Evolutionary conservation across 2,797 vertebrate species (phyloP), one percentile per base, ranked within the genome.

Genomic region (Taenioides sp.): DNA sequence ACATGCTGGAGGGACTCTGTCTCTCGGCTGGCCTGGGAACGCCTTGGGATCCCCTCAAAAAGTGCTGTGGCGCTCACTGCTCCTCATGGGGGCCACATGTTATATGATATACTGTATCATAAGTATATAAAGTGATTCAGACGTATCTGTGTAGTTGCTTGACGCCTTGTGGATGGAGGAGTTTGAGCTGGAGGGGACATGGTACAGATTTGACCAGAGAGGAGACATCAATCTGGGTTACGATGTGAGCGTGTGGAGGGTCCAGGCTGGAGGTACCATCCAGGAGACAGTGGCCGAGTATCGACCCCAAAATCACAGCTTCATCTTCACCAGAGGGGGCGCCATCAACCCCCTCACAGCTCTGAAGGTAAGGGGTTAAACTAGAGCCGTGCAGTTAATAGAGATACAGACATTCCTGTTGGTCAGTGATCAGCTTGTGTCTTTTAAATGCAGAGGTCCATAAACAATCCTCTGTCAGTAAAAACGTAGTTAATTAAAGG

Each of bases 151-250:
- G 73, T 80, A 97, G 95, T 84, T 97, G 34, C 87, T 96, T 71
- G 74, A 85, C 70, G 65, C 87, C 72, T 82, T 97, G 62, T 79
- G 90, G 84, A 91, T 72, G 9, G 69, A 93, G 60, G 77, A 76
- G 40, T 87, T 96, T 69, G 81, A 80, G 31, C 79, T 92, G 1
- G 63, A 75, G 55, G 89, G 65, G 1, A 82, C 87, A 50, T 88
- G 70, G 43, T 93, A 95, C 71, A 87, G 65, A 52, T 97, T 98
- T 81, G 92, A 96, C 81, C 64, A 76, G 7, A 85, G 71, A 0
- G 96, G 96, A 61, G 94, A 96, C 80, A 87, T 96, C 68, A 96
- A 93, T 65, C 88, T 89, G 69, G 94, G 93, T 57, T 97, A 97
- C 0, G 90, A 97, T 17, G 77, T 97, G 27, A 85, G 87, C 0